Evolutionary conservation across 64 coral and sea anemone species (phyloP), one percentile per base, ranked within the genome.

Genomic region (Acropora yongei): DNA sequence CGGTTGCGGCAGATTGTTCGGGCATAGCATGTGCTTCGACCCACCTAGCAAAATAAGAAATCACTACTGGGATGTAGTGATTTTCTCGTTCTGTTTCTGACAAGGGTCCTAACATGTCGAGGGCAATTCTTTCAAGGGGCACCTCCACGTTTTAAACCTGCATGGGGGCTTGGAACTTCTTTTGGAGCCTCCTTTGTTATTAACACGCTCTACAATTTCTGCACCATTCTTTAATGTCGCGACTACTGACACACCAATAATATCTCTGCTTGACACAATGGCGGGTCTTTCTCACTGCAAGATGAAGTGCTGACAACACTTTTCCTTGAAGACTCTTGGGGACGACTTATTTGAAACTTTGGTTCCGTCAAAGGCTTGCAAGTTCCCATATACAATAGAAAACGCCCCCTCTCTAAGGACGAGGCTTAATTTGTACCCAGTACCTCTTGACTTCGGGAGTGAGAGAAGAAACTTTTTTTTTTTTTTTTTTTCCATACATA

Each of bases 281-380:
- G 72, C 80, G 13, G 44, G 85, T 93, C 78, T 93, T 88, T 30
- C 47, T 88, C 4, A 82, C 80, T 61, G 86, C 86, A 1, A 93
- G 86, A 80, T 72, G 85, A 6, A 93, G 86, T 9, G 77, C 51
- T 51, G 39, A 41, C 14, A 82, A 48, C 66, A 76, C 85, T 47
- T 82, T 47, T 44, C 11, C 74, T 76, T 76, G 43, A 76, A 76
- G 74, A 8, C 74, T 76, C 12, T 76, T 76, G 8, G 74, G 43
- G 46, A 76, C 41, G 41, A 75, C 41, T 30, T 44, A 75, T 44
- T 75, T 75, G 2, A 75, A 9, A 11, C 73, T 75, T 5, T 47
- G 40, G 1, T 66, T 14, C 61, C 61, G 61, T 66, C 51, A 4
- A 55, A 55, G 51, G 51, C 51, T 55, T 55, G 30, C 30, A 30